Base-by-base conservation (phyloP, 1,140 invertebrate species). In the Geopemphigus sp. region DNA sequence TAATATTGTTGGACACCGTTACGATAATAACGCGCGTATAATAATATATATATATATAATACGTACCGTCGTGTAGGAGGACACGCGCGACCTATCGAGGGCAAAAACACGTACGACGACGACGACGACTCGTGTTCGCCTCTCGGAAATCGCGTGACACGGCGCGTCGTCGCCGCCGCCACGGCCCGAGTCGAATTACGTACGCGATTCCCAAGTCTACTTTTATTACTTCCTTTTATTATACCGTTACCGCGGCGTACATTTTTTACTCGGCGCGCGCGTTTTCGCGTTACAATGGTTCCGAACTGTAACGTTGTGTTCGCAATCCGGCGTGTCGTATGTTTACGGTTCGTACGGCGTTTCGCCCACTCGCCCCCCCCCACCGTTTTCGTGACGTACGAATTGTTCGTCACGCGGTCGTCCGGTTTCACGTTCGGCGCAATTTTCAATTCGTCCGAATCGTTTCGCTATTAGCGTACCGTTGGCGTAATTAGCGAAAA, bases 1-100 rank as follows among this genome's bases (percentile, higher is more conserved):
- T 70, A 70, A 70, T 70, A 70, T 70, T 53, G 53, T 53, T 50
- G 66, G 45, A 53, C 66, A n/a, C 66, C 66, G 66, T 70, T 70
- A 70, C 10, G 17, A 47, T 66, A 47, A 45, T 66, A 66, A 14
- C 10, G 8, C 32, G 32, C 8, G 32, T 39, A 8, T 39, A 4
- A 3, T 39, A 39, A 39, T 39, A 39, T 8, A 8, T 39, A 39
- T 39, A 39, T 8, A 39, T 39, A 4, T 39, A 4, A 39, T 39
- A 39, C 32, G 39, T 26, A 29, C 26, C 53, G 29, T 14, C 10
- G 11, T 56, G 14, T 54, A 53, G 53, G 17, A 26, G 53, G 57
- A 74, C 72, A 74, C 32, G 8, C 54, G 5, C 53, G 72, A 57
- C 29, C 54, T 57, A 74, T 74, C 29, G 72, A 29, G 54, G 72